A percentile compares a stretch with the other conserved stretches of the same genome.
These are phyloP conservation scores for Willisornis vidua DNA, from an alignment of 2,113 vertebrate genomes.

Conservation along the genomic window DNA sequence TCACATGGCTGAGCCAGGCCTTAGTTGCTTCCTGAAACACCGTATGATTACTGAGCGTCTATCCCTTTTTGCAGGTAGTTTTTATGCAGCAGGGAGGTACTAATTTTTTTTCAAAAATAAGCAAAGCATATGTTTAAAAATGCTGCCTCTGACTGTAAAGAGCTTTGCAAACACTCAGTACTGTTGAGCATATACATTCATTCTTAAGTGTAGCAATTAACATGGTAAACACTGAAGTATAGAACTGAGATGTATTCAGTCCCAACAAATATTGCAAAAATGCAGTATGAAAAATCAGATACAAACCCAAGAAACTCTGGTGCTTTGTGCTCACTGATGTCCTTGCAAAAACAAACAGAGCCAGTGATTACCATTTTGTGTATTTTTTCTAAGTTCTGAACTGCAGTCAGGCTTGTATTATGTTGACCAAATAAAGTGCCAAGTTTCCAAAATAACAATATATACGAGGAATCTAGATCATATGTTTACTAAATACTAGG, in stretches of 20 bases:
- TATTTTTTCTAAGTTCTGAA: background rate
- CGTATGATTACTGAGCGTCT: background rate
- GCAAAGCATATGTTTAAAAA: background rate
- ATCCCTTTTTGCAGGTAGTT: background rate
- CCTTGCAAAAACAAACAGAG: background rate
- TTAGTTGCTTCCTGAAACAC: background rate
- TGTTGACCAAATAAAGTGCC: background rate
- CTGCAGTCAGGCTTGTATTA: background rate
- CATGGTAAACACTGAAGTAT: background rate
- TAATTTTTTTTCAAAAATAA: background rate
- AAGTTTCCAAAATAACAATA: constrained; percentile 7
- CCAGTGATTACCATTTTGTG: background rate
- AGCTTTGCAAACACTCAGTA: background rate
- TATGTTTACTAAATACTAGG: constrained; percentile 39
- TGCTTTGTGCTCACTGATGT: background rate
- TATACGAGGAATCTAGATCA: constrained; percentile 39
- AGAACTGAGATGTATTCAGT: background rate
- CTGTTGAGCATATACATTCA: background rate
- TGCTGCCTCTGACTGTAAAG: background rate
- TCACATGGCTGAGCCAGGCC: background rate
- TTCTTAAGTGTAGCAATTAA: background rate
- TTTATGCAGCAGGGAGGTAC: background rate
- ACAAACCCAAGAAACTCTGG: background rate
- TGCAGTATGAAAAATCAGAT: background rate
- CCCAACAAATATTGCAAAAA: background rate